phyloP scores from a whole-genome alignment of 2,797 vertebrate genomes.

The Prunella strophiata region DNA sequence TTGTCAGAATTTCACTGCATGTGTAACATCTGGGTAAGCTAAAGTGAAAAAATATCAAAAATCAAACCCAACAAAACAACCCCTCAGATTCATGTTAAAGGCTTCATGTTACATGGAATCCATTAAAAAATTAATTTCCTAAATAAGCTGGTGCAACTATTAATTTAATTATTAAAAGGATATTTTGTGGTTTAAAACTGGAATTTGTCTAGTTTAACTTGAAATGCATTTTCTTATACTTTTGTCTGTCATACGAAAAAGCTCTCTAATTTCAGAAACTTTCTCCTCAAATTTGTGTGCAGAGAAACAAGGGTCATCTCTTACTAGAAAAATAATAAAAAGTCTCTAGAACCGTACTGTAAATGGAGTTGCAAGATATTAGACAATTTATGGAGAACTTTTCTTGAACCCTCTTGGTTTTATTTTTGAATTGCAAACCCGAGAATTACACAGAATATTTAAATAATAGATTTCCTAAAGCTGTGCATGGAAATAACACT shows the following conservation, averaged over 20 bases:
- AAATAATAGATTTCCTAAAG: slow-evolving; percentile 9
- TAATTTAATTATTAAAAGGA: background rate
- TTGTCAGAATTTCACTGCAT: background rate
- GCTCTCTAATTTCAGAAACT: background rate
- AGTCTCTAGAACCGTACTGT: background rate
- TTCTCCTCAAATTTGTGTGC: background rate
- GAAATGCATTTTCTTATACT: background rate
- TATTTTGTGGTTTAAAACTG: background rate
- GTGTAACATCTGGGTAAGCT: background rate
- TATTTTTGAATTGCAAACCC: slow-evolving; percentile 2
- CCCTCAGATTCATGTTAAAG: background rate
- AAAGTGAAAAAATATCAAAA: background rate
- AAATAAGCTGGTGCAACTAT: background rate
- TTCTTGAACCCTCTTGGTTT: background rate
- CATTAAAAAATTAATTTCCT: background rate
- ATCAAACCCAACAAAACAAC: background rate
- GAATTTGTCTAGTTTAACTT: background rate
- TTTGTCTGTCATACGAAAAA: background rate
- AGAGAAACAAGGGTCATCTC: background rate
- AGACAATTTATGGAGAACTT: background rate
- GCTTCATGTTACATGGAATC: background rate
- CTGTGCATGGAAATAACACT: background rate
- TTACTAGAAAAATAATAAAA: background rate
- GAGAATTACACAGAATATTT: background rate
- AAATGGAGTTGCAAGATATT: background rate